Evolutionary conservation across 2,888 invertebrate species (phyloP), one percentile per base, ranked within the genome.

Genomic region (Torymus texanus): DNA sequence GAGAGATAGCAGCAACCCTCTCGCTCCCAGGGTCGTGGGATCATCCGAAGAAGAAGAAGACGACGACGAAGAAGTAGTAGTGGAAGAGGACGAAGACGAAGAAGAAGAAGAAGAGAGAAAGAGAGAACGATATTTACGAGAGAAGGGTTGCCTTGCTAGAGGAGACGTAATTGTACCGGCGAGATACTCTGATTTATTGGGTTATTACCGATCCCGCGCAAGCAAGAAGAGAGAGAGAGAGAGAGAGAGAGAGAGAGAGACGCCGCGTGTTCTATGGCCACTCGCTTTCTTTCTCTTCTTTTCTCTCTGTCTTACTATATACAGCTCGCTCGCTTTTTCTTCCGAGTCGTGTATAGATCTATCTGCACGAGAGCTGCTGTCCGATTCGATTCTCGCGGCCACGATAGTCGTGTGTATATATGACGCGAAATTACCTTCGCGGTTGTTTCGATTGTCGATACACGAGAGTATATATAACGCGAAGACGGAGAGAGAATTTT

Each of bases 121-220:
- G 82, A 84, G 83, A 77, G 79, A 55, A 77, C 63, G 73, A 81
- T 78, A 72, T 79, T 80, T 75, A 79, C 75, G 82, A 80, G 78
- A 78, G 79, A 83, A 83, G 82, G 82, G 75, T 72, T 68, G 75
- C 29, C 29, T 3, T 73, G 55, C 79, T 75, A 78, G 68, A 62
- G 78, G 79, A 84, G 83, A 86, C 86, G 88, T 89, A 89, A 89
- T 89, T 89, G 89, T 88, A 88, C 85, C 84, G 86, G 85, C 86
- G 85, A 85, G 86, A 84, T 86, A 86, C 85, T 83, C 87, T 89
- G 89, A 89, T 89, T 89, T 89, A 89, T 89, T 89, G 89, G 89
- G 86, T 89, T 88, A 89, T 89, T 89, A 89, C 88, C 83, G 86
- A 86, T 88, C 87, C 74, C 24, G 80, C 61, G 76, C 79, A 75